Evolutionary conservation across 2,888 invertebrate genomes (phyloP).

Genomic region (Amphipyra tragopoginis): DNA sequence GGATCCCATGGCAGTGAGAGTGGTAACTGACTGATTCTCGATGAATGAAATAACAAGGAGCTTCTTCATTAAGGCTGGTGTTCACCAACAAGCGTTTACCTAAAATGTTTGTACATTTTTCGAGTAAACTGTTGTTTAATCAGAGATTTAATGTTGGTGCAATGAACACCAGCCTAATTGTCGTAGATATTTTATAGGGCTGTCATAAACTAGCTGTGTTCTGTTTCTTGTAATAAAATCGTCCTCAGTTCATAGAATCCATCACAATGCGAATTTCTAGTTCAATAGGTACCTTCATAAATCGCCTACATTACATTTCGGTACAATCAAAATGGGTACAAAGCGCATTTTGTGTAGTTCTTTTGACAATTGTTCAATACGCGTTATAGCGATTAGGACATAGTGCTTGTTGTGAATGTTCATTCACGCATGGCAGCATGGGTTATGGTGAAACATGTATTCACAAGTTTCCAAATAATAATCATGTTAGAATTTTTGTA

Average conservation of each 20-base stretch:
- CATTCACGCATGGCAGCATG: constrained; percentile 30
- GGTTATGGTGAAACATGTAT: constrained; percentile 29
- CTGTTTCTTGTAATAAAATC: neutral
- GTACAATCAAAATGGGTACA: constrained; percentile 31
- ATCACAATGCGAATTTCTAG: neutral
- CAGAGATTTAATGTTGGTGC: too few species aligned
- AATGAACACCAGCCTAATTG: too few species aligned
- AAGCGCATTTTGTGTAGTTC: constrained; percentile 18
- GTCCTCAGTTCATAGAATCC: neutral
- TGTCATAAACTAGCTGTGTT: neutral
- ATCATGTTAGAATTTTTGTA: neutral
- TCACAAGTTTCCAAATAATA: constrained; percentile 6
- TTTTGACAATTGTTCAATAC: constrained; percentile 27
- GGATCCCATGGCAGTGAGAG: too few species aligned
- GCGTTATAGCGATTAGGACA: constrained; percentile 24
- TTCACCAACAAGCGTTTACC: too few species aligned
- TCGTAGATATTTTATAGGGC: too few species aligned
- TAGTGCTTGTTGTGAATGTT: constrained; percentile 28
- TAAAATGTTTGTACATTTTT: too few species aligned
- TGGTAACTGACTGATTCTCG: too few species aligned
- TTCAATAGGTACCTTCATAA: constrained; percentile 11
- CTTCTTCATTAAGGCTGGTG: too few species aligned
- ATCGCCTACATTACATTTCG: neutral
- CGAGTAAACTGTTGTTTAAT: too few species aligned
- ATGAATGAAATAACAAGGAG: too few species aligned